These are phyloP conservation scores for Pygoscelis antarcticus DNA, from an alignment of 2,113 vertebrate genomes.

Conservation along the genomic window DNA sequence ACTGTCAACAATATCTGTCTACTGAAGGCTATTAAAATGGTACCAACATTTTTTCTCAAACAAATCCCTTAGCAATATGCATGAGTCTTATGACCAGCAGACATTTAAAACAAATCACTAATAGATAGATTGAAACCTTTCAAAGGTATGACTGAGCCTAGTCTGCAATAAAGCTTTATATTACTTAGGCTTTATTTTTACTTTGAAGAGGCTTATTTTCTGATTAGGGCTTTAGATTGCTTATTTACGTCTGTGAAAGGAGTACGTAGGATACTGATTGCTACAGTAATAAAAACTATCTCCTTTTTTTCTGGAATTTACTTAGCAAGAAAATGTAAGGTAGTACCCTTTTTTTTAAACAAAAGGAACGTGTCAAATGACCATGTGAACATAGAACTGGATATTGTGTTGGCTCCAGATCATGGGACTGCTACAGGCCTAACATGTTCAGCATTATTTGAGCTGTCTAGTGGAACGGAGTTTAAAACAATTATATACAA, in stretches of 20 bases:
- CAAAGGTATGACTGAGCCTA: background rate
- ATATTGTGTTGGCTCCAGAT: background rate
- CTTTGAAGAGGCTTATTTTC: background rate
- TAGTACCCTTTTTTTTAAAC: background rate
- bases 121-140: background rate
- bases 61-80: background rate
- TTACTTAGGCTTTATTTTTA: background rate
- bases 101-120: background rate
- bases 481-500: background rate
- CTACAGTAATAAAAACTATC: background rate
- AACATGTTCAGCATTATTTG: background rate
- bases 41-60: background rate
- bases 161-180: background rate
- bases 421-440: background rate
- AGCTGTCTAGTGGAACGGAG: background rate
- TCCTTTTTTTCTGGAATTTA: background rate
- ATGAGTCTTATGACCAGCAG: background rate
- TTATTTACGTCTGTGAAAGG: background rate
- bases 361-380: background rate
- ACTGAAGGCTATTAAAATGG: background rate
- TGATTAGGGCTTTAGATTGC: background rate
- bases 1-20: background rate
- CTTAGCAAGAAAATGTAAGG: background rate
- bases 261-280: background rate
- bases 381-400: background rate